A percentile compares a stretch with the other conserved stretches of the same genome.
These are phyloP conservation scores for Desoria tigrina DNA, from an alignment of 2,888 invertebrate genomes.

Conservation along the genomic window DNA sequence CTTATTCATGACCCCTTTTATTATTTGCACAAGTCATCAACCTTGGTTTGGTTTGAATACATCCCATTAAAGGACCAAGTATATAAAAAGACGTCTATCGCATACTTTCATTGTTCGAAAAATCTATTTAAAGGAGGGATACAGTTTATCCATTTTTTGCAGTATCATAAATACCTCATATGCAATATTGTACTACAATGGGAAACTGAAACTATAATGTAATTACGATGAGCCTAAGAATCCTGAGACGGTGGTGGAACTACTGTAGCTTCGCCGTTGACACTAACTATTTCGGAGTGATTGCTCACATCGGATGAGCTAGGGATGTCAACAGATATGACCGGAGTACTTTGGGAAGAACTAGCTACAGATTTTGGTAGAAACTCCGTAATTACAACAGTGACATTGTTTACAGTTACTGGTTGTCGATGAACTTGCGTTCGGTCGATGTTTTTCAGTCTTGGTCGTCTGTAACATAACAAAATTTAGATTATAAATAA, in stretches of 20 bases:
- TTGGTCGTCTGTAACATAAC: constrained; percentile 61
- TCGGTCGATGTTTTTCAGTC: constrained; percentile 88
- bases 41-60: no score
- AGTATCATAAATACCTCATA: no score
- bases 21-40: no score
- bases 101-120: no score
- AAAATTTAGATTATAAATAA: background rate
- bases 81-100: no score
- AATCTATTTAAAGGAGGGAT: no score
- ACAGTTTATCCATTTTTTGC: no score
- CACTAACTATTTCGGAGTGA: constrained; percentile 53
- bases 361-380: constrained; percentile 67
- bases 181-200: no score
- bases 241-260: constrained; percentile 44
- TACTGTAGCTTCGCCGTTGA: constrained; percentile 48
- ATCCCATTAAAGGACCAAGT: no score
- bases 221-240: constrained; percentile 45
- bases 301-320: constrained; percentile 52
- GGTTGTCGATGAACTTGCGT: constrained; percentile 90
- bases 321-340: constrained; percentile 51
- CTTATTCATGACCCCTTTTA: no score
- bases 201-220: no score
- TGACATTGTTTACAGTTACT: constrained; percentile 95
- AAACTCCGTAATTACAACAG: constrained; percentile 95
- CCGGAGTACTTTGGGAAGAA: constrained; percentile 49